Evolutionary conservation across 1,140 invertebrate genomes (phyloP), one percentile per base, ranked within the genome.

Genomic region (Musca domestica): DNA sequence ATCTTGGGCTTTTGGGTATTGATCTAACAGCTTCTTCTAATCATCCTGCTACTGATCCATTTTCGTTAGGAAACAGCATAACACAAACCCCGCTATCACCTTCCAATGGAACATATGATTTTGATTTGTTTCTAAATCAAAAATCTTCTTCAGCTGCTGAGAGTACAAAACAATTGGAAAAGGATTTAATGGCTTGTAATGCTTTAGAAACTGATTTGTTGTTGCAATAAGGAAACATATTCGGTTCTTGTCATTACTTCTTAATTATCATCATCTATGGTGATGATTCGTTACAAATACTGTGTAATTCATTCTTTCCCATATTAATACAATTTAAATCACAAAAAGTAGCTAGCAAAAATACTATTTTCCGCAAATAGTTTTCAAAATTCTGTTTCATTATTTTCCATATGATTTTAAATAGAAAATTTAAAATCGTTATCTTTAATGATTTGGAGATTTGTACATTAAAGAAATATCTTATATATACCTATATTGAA

Each of bases 101-200:
- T 41, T 41, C 34, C 48, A 80, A 80, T 64, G 74, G 75, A 63
- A 69, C 67, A 30, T 80, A 76, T 48, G 77, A 80, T 69, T 80
- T 80, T 46, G 77, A 80, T 71, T 54, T 80, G 12, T 80, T 80
- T 27, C 64, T 80, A 15, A 80, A 80, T 67, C 77, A 80, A 64
- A 41, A 41, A 41, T 71, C 7, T 70, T 20, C 56, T 20, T 25
- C 54, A n/a, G 54, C 25, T 14, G 27, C 17, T 4, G 27, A 34
- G n/a, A 61, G n/a, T 34, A 61, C 56, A 12, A 34, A 27, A 20
- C 56, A 61, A 61, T 70, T 80, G 49, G 76, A 80, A 68, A 71
- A 70, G 7, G 77, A 80, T 67, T 71, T 80, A 9, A 80, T 80
- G 77, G 70, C 75, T 15, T 69, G 74, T 2, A 80, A 80, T 69